Percentiles rank a stretch among this genome's conserved stretches.
Conservation (phyloP, 2,888 invertebrate genomes). For the Pseudococcus jackbeardsleyi region DNA sequence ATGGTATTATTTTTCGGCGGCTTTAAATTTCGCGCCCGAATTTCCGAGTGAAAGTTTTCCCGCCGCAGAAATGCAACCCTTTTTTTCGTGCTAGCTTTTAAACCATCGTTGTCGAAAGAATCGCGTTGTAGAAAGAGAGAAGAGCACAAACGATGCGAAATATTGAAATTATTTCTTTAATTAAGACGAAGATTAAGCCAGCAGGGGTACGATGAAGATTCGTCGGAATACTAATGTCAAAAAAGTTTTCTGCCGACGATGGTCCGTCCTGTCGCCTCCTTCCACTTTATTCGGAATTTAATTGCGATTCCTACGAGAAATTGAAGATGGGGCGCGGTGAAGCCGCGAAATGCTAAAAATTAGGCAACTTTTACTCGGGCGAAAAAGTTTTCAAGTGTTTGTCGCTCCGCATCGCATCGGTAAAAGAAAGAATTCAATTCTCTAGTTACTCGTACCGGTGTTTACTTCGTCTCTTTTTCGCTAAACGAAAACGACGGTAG, state of each 20-base stretch:
- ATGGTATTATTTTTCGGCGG: constrained; percentile 46
- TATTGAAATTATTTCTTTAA: constrained; percentile 62
- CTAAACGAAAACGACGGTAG: not conserved
- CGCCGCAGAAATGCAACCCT: not conserved
- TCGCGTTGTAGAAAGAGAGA: not conserved
- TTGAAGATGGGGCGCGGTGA: not conserved
- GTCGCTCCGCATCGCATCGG: not conserved
- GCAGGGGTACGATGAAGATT: not conserved
- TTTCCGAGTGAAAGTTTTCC: constrained; percentile 4
- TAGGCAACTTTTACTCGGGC: constrained; percentile 19
- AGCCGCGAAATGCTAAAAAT: constrained; percentile 13
- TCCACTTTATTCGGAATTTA: not conserved
- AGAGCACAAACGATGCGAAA: constrained; percentile 26
- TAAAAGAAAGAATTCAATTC: constrained; percentile 8
- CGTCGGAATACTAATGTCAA: constrained; percentile 42
- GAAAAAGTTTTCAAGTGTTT: constrained; percentile 15
- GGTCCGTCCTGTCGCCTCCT: not conserved
- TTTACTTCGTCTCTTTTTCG: not conserved
- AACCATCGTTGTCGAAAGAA: constrained; percentile 26
- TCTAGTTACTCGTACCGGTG: not conserved
- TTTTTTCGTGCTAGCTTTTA: constrained; percentile 9
- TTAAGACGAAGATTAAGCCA: constrained; percentile 48
- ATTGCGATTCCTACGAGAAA: constrained; percentile 6
- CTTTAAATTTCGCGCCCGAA: not conserved
- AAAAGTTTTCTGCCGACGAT: not conserved